Evolutionary conservation across 2,113 vertebrate genomes (phyloP).

Genomic region (Myrmecobius fasciatus): DNA sequence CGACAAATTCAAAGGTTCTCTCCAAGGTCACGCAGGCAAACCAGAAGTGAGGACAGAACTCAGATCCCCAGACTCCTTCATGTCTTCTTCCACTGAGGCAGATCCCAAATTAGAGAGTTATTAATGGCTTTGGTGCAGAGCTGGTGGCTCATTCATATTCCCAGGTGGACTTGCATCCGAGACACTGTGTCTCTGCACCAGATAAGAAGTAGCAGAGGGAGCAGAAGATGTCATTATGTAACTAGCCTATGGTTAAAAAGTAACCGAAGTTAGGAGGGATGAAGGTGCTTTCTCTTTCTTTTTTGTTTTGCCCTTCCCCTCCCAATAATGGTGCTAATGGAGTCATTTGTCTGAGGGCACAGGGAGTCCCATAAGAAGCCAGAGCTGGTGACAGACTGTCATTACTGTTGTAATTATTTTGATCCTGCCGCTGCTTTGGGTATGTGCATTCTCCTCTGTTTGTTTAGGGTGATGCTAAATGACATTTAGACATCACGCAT

Average conservation of each 20-base stretch:
- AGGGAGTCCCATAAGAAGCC: neutral
- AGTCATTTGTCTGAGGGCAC: neutral
- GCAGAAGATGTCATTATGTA: conserved; percentile 6
- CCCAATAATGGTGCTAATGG: neutral
- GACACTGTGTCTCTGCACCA: conserved; percentile 25
- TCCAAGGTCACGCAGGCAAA: neutral
- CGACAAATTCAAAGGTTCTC: rapidly evolving
- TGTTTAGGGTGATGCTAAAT: neutral
- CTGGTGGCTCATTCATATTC: conserved; percentile 46
- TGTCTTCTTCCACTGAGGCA: neutral
- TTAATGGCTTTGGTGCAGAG: conserved; percentile 53
- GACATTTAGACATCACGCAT: neutral
- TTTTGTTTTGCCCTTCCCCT: neutral
- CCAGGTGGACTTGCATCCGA: neutral
- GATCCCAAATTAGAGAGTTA: conserved; percentile 29
- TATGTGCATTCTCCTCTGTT: neutral
- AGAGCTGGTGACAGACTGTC: neutral
- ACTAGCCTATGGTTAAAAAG: conserved; percentile 19
- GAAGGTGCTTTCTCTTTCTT: neutral
- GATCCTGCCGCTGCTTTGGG: neutral
- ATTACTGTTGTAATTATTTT: neutral
- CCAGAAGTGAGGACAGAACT: neutral
- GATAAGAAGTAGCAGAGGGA: conserved; percentile 11
- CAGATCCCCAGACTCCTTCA: neutral
- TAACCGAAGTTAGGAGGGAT: neutral